These are phyloP conservation scores for Diplodus puntazzo DNA, from an alignment of 2,797 vertebrate species.

Conservation along the genomic window DNA sequence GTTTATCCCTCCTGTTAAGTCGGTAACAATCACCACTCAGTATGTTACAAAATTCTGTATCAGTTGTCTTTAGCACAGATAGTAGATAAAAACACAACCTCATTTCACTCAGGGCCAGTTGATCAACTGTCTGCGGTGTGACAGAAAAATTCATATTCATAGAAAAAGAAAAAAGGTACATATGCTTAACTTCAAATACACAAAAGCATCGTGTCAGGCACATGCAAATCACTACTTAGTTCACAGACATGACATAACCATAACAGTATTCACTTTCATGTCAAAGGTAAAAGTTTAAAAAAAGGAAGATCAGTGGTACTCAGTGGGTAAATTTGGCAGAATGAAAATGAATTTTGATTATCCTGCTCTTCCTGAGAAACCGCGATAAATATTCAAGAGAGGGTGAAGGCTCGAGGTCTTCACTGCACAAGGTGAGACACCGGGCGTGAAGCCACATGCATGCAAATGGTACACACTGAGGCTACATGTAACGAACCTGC, in stretches of 20 bases:
- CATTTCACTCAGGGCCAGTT: too few species aligned
- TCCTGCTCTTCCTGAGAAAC: conserved; percentile 53
- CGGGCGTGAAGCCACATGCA: conserved; percentile 20
- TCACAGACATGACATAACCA: conserved; percentile 7
- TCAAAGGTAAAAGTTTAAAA: conserved; percentile 47
- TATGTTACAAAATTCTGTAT: too few species aligned
- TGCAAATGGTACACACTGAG: conserved; percentile 13
- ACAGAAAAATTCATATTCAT: too few species aligned
- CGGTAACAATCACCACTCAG: too few species aligned
- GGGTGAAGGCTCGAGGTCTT: conserved; percentile 58
- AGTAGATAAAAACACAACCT: too few species aligned
- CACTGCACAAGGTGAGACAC: conserved; percentile 52
- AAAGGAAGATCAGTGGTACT: conserved; percentile 55
- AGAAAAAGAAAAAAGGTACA: too few species aligned
- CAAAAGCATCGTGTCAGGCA: not conserved
- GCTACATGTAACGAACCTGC: not conserved
- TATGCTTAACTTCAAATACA: not conserved
- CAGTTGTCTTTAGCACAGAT: too few species aligned
- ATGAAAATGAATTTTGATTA: conserved; percentile 77
- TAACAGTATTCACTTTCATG: conserved; percentile 13
- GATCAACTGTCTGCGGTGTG: too few species aligned
- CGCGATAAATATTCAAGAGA: conserved; percentile 76
- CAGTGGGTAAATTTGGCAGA: conserved; percentile 65
- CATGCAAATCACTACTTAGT: not conserved
- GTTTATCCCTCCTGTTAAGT: too few species aligned